Evolutionary conservation across 1,140 invertebrate species (phyloP).

Genomic region (Drosophila ercepeae): DNA sequence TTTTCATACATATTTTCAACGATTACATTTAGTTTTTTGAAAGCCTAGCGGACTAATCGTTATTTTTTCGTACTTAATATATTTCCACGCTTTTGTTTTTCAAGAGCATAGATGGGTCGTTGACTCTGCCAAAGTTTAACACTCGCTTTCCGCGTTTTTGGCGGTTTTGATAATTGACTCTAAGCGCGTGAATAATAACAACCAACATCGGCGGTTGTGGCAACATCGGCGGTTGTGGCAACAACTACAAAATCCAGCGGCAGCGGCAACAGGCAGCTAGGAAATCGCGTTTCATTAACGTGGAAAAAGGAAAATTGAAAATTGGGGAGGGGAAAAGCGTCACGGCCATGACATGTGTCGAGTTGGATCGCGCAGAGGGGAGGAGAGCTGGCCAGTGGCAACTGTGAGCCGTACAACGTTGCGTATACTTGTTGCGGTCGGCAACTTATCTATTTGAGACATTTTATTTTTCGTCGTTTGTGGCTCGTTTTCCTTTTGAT

Average conservation of each 20-base stretch:
- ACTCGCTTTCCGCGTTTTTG: constrained; percentile 17
- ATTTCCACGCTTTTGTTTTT: not conserved
- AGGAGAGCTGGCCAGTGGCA: not conserved
- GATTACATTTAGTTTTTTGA: too few species aligned
- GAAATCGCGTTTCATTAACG: constrained; percentile 80
- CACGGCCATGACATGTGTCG: constrained; percentile 57
- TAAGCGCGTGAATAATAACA: constrained; percentile 77
- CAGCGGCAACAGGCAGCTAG: constrained; percentile 46
- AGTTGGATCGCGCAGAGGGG: not conserved
- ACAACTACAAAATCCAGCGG: too few species aligned
- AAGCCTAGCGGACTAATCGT: not conserved
- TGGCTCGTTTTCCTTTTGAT: constrained; percentile 40
- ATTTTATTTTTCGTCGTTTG: constrained; percentile 28
- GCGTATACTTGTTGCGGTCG: constrained; percentile 59
- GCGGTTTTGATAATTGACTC: constrained; percentile 71
- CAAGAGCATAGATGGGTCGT: constrained; percentile 10
- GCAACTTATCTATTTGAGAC: constrained; percentile 39
- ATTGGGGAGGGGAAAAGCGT: constrained; percentile 47
- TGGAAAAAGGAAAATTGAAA: constrained; percentile 65
- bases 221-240: constrained; percentile 48
- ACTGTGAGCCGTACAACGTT: constrained; percentile 42
- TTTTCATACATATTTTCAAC: too few species aligned
- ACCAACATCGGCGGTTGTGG: constrained; percentile 49
- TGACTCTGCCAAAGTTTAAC: not conserved
- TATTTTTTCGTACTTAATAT: not conserved